Base-by-base conservation (phyloP, 2,113 vertebrate species). In the Vicugna pacos region DNA sequence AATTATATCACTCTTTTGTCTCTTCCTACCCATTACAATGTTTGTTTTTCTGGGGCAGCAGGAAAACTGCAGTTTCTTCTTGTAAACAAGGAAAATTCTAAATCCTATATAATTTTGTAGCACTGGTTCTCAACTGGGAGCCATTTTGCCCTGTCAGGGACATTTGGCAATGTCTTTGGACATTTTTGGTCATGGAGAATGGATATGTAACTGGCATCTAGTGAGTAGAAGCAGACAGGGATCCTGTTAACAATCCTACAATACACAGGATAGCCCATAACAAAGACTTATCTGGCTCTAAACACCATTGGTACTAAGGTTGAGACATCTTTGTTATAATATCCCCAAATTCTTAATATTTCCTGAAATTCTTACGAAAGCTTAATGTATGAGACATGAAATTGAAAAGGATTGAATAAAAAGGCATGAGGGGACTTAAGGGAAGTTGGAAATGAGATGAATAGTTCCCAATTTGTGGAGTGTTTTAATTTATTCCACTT, bases 331-430 rank as follows among this genome's bases (percentile, higher is more conserved):
- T n/a, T 12, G 12, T 65, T 38, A 75, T 60, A 69, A 81, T 42
- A 76, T 16, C 64, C 13, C 11, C 8, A 3, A 38, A 72, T 60
- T 64, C 30, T 89, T 56, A 92, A 32, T 84, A 60, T 28, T 80
- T 91, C 6, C 72, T 67, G 84, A 94, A 92, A 67, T 80, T 75
- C 30, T 91, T 79, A 86, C 62, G n/a, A 56, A 82, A 86, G 10
- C 2, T 75, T 60, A 48, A 42, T 70, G 10, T 50, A 12, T 76
- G 35, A 70, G 16, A 89, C 80, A 82, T 46, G 14, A 9, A 22
- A 75, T 42, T 83, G 42, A 54, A 54, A 80, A 79, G 15, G 52
- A 94, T 7, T 58, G 13, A 11, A 67, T 42, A 28, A 62, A 75
- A 38, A 69, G 3, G 35, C 24, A 1, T 64, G 10, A 93, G 2